Conservation (phyloP, 1,140 invertebrate species). For the Drosophila bifasciata region DNA sequence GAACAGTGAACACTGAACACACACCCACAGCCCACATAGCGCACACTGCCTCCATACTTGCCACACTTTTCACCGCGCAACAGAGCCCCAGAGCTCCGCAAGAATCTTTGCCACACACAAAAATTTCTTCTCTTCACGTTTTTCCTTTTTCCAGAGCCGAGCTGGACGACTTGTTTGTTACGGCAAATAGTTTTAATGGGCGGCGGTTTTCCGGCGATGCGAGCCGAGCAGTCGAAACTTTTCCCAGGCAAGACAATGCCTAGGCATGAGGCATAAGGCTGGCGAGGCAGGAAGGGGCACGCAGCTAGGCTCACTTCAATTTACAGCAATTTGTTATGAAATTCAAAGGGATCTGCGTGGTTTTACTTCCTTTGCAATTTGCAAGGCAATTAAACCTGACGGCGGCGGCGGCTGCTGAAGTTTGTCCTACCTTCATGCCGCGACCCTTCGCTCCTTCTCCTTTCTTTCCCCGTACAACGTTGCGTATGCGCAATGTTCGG, state of each 20-base stretch:
- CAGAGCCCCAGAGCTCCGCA: slow-evolving; percentile 2
- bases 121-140: slow-evolving; percentile 20
- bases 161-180: slow-evolving; percentile 55
- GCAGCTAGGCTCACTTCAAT: slow-evolving; percentile 34
- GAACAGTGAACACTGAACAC: slow-evolving; percentile 5
- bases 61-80: not conserved
- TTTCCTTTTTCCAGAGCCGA: slow-evolving; percentile 15
- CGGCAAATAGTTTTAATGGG: slow-evolving; percentile 80
- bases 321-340: slow-evolving; percentile 75
- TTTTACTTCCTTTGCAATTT: slow-evolving; percentile 57
- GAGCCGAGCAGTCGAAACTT: slow-evolving; percentile 39
- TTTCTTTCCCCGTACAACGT: slow-evolving; percentile 18
- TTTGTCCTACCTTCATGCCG: not conserved
- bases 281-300: slow-evolving; percentile 11
- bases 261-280: slow-evolving; percentile 17
- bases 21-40: slow-evolving; percentile 18
- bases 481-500: slow-evolving; percentile 60
- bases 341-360: slow-evolving; percentile 47
- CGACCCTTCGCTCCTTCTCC: not conserved
- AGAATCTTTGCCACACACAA: slow-evolving; percentile 59
- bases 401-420: slow-evolving; percentile 26
- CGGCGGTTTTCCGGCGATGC: slow-evolving; percentile 58
- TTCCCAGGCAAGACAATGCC: slow-evolving; percentile 14
- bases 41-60: not conserved
- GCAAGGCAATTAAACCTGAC: slow-evolving; percentile 80